phyloP scores from a whole-genome alignment of 1,140 invertebrate species.

The Zaprionus camerounensis region DNA sequence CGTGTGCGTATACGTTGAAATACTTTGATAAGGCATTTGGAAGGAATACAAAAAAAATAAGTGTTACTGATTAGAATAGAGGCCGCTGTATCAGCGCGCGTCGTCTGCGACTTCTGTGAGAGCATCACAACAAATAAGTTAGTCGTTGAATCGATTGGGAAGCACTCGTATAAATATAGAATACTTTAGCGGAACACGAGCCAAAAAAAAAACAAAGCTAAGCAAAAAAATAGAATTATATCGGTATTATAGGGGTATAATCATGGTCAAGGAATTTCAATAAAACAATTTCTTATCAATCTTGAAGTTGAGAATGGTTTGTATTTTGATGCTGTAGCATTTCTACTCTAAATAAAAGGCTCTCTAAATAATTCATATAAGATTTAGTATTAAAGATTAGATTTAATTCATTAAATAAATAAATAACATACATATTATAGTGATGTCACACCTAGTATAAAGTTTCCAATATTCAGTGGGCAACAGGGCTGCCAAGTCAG shows the following conservation, averaged over 20 bases:
- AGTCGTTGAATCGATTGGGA: constrained; percentile 24
- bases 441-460: too few relatives aligned
- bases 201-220: not conserved
- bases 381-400: too few relatives aligned
- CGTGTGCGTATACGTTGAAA: constrained; percentile 24
- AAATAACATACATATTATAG: too few relatives aligned
- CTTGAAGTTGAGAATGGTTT: not conserved
- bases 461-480: too few relatives aligned
- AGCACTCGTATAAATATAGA: constrained; percentile 6
- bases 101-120: constrained; percentile 1
- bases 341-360: not conserved
- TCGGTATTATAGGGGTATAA: not conserved
- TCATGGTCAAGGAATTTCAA: not conserved
- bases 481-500: too few relatives aligned
- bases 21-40: constrained; percentile 28
- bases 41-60: constrained; percentile 14
- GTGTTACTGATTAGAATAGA: constrained; percentile 29
- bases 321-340: not conserved
- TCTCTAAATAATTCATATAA: too few relatives aligned
- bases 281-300: not conserved
- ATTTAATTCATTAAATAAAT: too few relatives aligned
- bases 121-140: constrained; percentile 30
- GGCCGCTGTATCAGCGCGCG: constrained; percentile 6
- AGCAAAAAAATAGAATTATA: not conserved
- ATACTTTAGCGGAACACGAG: not conserved